These are phyloP conservation scores for Hippocampus zosterae DNA, from an alignment of 2,113 vertebrate species.

Conservation along the genomic window DNA sequence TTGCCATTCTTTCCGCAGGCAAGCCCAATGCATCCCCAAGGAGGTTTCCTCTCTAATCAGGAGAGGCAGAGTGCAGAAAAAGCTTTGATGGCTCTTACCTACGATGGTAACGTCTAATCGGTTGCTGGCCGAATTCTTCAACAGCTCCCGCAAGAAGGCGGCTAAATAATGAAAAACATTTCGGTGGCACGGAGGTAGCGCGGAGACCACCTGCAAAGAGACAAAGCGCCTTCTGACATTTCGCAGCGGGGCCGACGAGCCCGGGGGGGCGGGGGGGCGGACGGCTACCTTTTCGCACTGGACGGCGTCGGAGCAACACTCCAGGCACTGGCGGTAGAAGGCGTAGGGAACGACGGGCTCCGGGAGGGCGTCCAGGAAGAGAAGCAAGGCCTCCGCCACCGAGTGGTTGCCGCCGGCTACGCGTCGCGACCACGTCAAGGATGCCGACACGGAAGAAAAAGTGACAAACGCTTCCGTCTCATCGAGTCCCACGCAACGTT, in stretches of 20 bases:
- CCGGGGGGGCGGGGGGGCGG: background rate
- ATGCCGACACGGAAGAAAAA: background rate
- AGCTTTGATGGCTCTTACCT: slow-evolving; percentile 71
- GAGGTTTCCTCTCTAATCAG: too few relatives aligned
- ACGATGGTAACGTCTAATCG: slow-evolving; percentile 84
- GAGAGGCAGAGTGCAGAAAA: background rate
- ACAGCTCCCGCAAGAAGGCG: slow-evolving; percentile 86
- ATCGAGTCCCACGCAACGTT: too few relatives aligned
- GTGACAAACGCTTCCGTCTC: too few relatives aligned
- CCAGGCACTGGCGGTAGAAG: slow-evolving; percentile 80
- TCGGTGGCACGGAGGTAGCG: slow-evolving; percentile 82
- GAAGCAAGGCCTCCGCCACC: slow-evolving; percentile 87
- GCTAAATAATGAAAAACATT: slow-evolving; percentile 90
- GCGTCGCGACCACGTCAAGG: slow-evolving; percentile 48
- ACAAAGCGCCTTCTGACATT: background rate
- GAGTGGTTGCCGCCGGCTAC: slow-evolving; percentile 92
- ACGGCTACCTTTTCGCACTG: slow-evolving; percentile 80
- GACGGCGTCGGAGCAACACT: slow-evolving; percentile 66
- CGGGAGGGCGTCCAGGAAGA: slow-evolving; percentile 92
- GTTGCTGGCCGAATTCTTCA: slow-evolving; percentile 84
- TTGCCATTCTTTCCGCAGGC: background rate
- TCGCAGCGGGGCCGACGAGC: background rate
- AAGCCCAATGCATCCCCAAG: too few relatives aligned
- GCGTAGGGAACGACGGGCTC: slow-evolving; percentile 86
- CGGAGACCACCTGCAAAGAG: slow-evolving; percentile 76